Evolutionary conservation across 2,113 vertebrate species (phyloP).

Genomic region (Trochalopteron elliotii): DNA sequence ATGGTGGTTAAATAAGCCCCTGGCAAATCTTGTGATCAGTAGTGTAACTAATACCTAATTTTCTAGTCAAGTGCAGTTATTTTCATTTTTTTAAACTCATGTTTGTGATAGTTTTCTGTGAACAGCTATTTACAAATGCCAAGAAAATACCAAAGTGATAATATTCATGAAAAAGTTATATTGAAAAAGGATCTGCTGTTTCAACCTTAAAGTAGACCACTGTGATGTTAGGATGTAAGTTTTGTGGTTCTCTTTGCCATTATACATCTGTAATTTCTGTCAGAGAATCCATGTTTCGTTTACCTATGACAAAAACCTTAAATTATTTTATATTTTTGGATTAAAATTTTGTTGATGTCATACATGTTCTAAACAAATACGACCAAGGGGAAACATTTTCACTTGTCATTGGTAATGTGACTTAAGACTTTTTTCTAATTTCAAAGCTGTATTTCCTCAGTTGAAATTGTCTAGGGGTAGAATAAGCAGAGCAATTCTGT

Average conservation of each 20-base stretch:
- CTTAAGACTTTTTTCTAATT: background rate
- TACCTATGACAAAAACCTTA: background rate
- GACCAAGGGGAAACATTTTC: background rate
- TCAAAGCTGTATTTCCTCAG: background rate
- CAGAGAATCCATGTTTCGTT: background rate
- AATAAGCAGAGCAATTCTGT: background rate
- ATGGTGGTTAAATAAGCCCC: constrained; percentile 43
- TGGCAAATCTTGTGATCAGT: constrained; percentile 60
- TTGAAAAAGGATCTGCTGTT: background rate
- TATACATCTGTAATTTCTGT: background rate
- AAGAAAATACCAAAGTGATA: background rate
- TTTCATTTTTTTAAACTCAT: constrained; percentile 15
- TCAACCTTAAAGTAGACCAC: background rate
- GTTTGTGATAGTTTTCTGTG: constrained; percentile 9
- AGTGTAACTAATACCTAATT: constrained; percentile 57
- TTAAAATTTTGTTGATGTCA: background rate
- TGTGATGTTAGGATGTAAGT: background rate
- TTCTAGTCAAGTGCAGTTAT: constrained; percentile 56
- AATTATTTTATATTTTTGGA: background rate
- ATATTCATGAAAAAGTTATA: background rate
- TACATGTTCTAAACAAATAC: background rate
- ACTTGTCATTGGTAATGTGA: background rate
- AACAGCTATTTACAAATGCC: constrained; percentile 10
- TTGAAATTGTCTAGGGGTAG: background rate
- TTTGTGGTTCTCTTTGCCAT: background rate